Conservation (phyloP, 2,888 invertebrate species). For the Nezara viridula region DNA sequence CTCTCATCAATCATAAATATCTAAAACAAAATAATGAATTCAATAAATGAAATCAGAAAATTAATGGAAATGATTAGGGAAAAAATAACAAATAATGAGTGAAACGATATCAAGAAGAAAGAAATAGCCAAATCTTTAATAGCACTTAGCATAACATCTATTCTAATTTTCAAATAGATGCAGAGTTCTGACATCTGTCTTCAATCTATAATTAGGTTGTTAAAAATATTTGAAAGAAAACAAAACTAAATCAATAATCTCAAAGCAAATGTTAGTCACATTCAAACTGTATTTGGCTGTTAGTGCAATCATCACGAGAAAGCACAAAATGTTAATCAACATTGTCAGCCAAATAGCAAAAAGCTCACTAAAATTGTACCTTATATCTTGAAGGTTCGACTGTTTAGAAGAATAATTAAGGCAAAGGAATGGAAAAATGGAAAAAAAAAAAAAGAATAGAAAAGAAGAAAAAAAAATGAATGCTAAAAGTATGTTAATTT, state of each 20-base stretch:
- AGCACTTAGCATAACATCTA: not conserved
- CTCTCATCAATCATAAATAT: not conserved
- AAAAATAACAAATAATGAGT: not conserved
- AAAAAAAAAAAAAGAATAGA: not conserved
- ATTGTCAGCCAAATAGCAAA: not conserved
- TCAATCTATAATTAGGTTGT: not conserved
- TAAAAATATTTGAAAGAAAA: not conserved
- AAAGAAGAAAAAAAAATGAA: not conserved
- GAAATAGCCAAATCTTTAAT: not conserved
- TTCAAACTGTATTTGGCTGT: constrained; percentile 30
- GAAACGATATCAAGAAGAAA: not conserved
- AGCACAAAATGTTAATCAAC: constrained; percentile 32
- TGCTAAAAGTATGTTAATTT: not conserved
- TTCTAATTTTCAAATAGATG: not conserved
- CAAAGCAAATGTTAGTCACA: constrained; percentile 27
- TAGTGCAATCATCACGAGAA: constrained; percentile 15
- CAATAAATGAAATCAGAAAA: not conserved
- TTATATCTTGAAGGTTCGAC: not conserved
- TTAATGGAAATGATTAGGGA: not conserved
- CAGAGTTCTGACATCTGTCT: not conserved
- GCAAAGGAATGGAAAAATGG: constrained; percentile 15
- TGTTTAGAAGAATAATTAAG: not conserved
- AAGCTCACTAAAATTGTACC: constrained; percentile 31
- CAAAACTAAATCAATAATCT: constrained; percentile 1
- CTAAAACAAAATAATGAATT: not conserved